Base-by-base conservation (phyloP, 2,113 vertebrate species). In the Macroglossus sobrinus region DNA sequence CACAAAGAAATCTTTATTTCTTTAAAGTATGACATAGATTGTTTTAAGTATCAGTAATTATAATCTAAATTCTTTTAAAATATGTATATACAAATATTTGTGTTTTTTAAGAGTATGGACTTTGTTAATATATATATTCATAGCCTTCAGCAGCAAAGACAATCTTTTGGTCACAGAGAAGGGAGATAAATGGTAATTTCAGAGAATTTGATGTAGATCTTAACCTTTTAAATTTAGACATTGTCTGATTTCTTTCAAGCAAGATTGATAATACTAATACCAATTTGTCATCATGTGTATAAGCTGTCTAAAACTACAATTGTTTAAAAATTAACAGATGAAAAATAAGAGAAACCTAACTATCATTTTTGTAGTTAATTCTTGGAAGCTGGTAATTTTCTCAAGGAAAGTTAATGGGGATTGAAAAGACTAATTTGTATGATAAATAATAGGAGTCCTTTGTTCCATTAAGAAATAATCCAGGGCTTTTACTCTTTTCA, bases 271-370 rank as follows among this genome's bases (percentile, higher is more conserved):
- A 68, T 38, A 72, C 7, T 96, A 89, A 74, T 19, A 85, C 7
- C 55, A 80, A 86, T 59, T 96, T 22, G 33, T 94, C 86, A 50
- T 78, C 61, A 75, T 50, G 74, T 75, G 16, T 45, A 45, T 84
- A 69, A 69, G 22, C 22, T 89, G 15, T 40, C 6, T 43, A 86
- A 26, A 50, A 22, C 24, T 78, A 76, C 63, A 14, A 64, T 35
- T 88, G 21, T 55, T 91, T 89, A 78, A 89, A 97, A 91, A 78
- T 76, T 26, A 93, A 35, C 47, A 71, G 30, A 69, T 72, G 43
- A 86, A 78, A 78, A 94, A 79, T 43, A 64, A 90, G 26, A 74
- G 26, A 86, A 90, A 50, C 30, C 16, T 85, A 69, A 43, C 3
- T 35, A 95, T 94, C 43, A 12, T 33, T 89, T 18, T 57, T 89